A percentile compares a stretch with the other conserved stretches of the same genome.
phyloP scores from a whole-genome alignment of 2,113 vertebrate genomes.

The Hiodon tergisus region DNA sequence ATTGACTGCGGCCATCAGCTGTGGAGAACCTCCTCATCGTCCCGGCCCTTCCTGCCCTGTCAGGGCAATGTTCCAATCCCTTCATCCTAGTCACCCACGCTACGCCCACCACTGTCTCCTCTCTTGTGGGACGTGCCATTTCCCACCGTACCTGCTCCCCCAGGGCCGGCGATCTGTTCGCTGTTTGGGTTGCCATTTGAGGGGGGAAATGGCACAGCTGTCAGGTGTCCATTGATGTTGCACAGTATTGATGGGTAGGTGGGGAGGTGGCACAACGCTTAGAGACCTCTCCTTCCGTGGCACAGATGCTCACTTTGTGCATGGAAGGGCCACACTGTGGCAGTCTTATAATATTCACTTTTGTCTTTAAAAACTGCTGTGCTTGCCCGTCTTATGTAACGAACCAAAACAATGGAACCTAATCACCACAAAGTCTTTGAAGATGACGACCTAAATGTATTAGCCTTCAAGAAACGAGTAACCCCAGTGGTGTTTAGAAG shows the following conservation, averaged over 20 bases:
- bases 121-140: constrained; percentile 50
- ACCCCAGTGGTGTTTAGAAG: not conserved
- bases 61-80: not conserved
- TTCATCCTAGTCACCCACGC: constrained; percentile 32
- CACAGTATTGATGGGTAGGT: constrained; percentile 35
- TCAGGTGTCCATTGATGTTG: constrained; percentile 47
- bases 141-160: constrained; percentile 48
- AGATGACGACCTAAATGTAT: too few species aligned
- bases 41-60: not conserved
- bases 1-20: not conserved
- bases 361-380: not conserved
- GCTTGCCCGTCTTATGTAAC: too few species aligned
- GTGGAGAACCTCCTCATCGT: not conserved
- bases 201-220: constrained; percentile 51
- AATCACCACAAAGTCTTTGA: too few species aligned
- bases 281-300: not conserved
- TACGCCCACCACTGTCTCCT: constrained; percentile 43
- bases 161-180: constrained; percentile 16
- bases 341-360: not conserved
- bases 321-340: not conserved
- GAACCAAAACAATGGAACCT: too few species aligned
- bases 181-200: constrained; percentile 20
- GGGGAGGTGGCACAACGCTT: not conserved
- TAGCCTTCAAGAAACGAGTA: not conserved
- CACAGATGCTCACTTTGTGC: not conserved